Percentiles rank a stretch among this genome's conserved stretches.
Evolutionary conservation across 2,888 invertebrate genomes (phyloP).

Genomic region (Panzeria rudis): DNA sequence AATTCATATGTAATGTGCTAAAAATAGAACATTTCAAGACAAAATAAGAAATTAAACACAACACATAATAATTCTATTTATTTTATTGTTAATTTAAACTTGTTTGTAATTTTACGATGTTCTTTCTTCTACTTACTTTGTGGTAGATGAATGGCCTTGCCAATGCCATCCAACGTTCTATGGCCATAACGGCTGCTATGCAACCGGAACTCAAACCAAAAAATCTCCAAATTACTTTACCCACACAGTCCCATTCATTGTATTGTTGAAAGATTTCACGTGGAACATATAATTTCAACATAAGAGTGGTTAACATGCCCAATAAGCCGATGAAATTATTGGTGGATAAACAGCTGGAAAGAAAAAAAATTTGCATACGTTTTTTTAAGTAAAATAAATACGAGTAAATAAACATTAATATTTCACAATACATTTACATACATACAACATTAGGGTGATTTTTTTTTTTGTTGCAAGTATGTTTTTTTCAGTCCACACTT

Average conservation of each 20-base stretch:
- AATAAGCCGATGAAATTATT: slow-evolving; percentile 92
- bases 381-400: neutral
- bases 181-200: slow-evolving; percentile 94
- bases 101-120: neutral
- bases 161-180: slow-evolving; percentile 93
- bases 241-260: slow-evolving; percentile 81
- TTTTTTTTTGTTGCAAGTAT: too few relatives aligned
- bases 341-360: slow-evolving; percentile 88
- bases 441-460: too few relatives aligned
- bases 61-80: neutral
- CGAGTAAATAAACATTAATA: neutral
- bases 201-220: slow-evolving; percentile 95
- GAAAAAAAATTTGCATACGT: slow-evolving; percentile 8
- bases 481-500: too few relatives aligned
- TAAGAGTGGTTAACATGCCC: slow-evolving; percentile 90
- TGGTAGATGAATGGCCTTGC: slow-evolving; percentile 94
- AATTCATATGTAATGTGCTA: slow-evolving; percentile 92
- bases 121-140: slow-evolving; percentile 86
- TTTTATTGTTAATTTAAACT: neutral
- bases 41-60: neutral
- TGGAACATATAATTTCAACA: slow-evolving; percentile 85
- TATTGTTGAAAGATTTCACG: slow-evolving; percentile 78
- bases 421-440: too few relatives aligned
- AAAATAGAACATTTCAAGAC: neutral
- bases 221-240: slow-evolving; percentile 89